Conservation (phyloP, 2,888 invertebrate genomes). For the Zaprionus obscuricornis region DNA sequence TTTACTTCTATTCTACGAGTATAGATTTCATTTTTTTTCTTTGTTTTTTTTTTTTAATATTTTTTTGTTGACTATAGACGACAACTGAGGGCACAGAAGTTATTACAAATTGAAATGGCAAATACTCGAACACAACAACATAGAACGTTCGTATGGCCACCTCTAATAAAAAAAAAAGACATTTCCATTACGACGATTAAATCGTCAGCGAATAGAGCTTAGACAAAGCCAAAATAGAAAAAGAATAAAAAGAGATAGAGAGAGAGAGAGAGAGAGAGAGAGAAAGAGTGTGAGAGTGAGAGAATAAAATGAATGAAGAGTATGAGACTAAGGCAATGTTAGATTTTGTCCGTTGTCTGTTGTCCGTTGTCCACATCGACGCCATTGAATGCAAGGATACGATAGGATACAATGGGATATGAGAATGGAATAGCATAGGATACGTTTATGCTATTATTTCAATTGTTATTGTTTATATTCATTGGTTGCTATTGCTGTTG, state of each 20-base stretch:
- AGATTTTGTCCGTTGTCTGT: slow-evolving; percentile 34
- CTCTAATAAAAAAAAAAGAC: slow-evolving; percentile 72
- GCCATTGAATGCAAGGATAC: slow-evolving; percentile 34
- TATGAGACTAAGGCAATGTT: slow-evolving; percentile 2
- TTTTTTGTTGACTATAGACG: slow-evolving; percentile 14
- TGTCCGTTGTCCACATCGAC: slow-evolving; percentile 43
- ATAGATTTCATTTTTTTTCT: no score
- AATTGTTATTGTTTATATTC: slow-evolving; percentile 78
- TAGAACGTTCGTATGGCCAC: slow-evolving; percentile 61
- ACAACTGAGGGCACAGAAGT: slow-evolving; percentile 35
- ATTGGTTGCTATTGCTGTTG: slow-evolving; percentile 47
- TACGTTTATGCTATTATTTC: slow-evolving; percentile 67
- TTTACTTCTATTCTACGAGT: no score
- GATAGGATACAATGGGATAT: slow-evolving; percentile 58
- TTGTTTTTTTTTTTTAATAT: neutral
- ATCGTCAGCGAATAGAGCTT: slow-evolving; percentile 47
- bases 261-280: neutral
- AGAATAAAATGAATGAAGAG: neutral
- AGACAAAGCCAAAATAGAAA: slow-evolving; percentile 17
- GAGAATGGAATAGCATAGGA: no score
- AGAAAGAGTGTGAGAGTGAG: neutral
- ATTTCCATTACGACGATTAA: slow-evolving; percentile 79
- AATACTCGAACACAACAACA: slow-evolving; percentile 50
- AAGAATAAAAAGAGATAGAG: slow-evolving; percentile 15
- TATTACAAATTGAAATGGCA: slow-evolving; percentile 71